Conservation (phyloP, 2,888 invertebrate genomes). For the Pterostichus niger region DNA sequence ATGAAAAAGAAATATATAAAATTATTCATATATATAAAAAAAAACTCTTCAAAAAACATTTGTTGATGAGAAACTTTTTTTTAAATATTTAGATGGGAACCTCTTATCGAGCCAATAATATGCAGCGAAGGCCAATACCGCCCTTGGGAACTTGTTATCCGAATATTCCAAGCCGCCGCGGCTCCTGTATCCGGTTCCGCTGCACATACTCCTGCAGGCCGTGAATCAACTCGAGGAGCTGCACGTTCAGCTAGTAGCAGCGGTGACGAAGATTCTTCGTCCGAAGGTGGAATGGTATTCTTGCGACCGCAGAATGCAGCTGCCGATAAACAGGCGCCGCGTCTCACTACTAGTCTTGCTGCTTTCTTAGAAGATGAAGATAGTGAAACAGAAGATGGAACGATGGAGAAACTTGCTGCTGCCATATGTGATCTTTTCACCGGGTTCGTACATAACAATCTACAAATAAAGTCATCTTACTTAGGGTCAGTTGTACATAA, state of each 20-base stretch:
- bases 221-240: constrained; percentile 68
- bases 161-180: constrained; percentile 78
- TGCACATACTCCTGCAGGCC: constrained; percentile 21
- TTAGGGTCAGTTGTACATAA: constrained; percentile 4
- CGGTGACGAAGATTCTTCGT: constrained; percentile 75
- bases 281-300: constrained; percentile 75
- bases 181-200: constrained; percentile 43
- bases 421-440: constrained; percentile 90
- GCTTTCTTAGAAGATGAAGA: constrained; percentile 83
- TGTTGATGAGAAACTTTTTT: no score
- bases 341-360: constrained; percentile 79
- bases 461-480: constrained; percentile 11
- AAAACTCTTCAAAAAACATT: no score
- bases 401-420: constrained; percentile 84
- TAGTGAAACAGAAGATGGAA: constrained; percentile 86
- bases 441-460: constrained; percentile 77
- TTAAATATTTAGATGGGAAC: constrained; percentile 85
- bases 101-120: constrained; percentile 87
- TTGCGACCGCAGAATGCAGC: constrained; percentile 70
- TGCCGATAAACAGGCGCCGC: constrained; percentile 70
- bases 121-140: constrained; percentile 83
- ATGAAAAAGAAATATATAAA: no score
- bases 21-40: no score
- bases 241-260: constrained; percentile 73
- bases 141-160: constrained; percentile 86